Evolutionary conservation across 1,140 invertebrate genomes (phyloP).

Genomic region (Mactra quadrangularis): DNA sequence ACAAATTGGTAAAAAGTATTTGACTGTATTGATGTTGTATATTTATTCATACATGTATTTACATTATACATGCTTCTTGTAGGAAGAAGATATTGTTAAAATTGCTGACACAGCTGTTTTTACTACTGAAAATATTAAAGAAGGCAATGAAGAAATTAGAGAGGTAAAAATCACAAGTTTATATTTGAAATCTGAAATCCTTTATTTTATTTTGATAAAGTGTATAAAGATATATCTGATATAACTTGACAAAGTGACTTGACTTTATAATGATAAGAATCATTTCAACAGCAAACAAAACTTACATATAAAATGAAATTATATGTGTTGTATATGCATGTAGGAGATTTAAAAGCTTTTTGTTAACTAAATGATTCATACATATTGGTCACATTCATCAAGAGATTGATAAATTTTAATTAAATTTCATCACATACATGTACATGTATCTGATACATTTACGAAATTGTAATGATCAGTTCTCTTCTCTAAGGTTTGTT

Average conservation of each 20-base stretch:
- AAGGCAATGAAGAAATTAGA: constrained; percentile 97
- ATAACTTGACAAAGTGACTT: background rate
- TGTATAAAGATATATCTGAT: background rate
- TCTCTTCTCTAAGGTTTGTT: too few relatives aligned
- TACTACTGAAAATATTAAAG: constrained; percentile 96
- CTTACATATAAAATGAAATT: background rate
- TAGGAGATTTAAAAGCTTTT: background rate
- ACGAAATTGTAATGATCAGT: too few relatives aligned
- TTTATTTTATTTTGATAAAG: background rate
- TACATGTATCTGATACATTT: too few relatives aligned
- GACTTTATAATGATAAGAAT: background rate
- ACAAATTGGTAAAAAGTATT: too few relatives aligned
- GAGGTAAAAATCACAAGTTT: constrained; percentile 78
- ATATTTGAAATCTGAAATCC: background rate
- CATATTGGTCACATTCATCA: too few relatives aligned
- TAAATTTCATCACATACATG: too few relatives aligned
- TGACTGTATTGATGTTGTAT: too few relatives aligned
- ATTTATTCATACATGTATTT: too few relatives aligned
- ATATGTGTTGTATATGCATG: background rate
- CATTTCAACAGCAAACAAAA: background rate
- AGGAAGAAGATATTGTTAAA: constrained; percentile 95
- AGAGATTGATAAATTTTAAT: too few relatives aligned
- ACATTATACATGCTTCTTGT: constrained; percentile 31
- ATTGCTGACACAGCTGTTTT: constrained; percentile 94
- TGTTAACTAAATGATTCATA: too few relatives aligned